phyloP scores from a whole-genome alignment of 2,888 invertebrate species.

The Salticus scenicus region DNA sequence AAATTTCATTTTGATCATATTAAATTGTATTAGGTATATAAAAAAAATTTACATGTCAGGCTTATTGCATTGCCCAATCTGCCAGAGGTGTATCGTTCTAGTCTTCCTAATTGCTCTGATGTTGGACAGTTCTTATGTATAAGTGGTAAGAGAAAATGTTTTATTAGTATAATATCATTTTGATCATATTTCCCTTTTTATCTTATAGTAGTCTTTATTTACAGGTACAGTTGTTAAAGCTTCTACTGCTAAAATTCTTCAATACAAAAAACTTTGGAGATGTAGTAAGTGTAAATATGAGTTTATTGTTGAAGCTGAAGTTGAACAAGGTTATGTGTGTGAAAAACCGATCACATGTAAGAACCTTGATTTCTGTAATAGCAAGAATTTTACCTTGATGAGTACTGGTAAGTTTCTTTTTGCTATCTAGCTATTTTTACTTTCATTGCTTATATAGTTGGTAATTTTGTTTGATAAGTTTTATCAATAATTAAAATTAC shows the following conservation, averaged over 20 bases:
- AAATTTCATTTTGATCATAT: too few species aligned
- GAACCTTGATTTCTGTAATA: constrained; percentile 80
- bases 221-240: constrained; percentile 86
- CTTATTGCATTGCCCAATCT: constrained; percentile 81
- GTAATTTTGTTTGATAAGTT: too few species aligned
- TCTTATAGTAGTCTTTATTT: neutral
- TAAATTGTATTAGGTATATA: too few species aligned
- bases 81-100: constrained; percentile 81
- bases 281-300: constrained; percentile 86
- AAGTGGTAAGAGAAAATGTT: constrained; percentile 73
- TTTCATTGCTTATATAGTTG: neutral
- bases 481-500: too few species aligned
- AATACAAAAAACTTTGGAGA: constrained; percentile 83
- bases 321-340: constrained; percentile 81
- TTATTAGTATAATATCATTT: neutral
- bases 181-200: neutral
- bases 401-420: constrained; percentile 76
- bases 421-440: neutral
- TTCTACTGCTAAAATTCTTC: constrained; percentile 85
- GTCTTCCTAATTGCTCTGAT: constrained; percentile 83
- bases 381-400: constrained; percentile 78
- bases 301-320: constrained; percentile 81
- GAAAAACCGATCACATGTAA: constrained; percentile 79
- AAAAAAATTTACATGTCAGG: constrained; percentile 83
- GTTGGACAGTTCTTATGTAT: constrained; percentile 84